These are phyloP conservation scores for Asteroscopus sphinx DNA, from an alignment of 2,888 invertebrate species.

Conservation along the genomic window DNA sequence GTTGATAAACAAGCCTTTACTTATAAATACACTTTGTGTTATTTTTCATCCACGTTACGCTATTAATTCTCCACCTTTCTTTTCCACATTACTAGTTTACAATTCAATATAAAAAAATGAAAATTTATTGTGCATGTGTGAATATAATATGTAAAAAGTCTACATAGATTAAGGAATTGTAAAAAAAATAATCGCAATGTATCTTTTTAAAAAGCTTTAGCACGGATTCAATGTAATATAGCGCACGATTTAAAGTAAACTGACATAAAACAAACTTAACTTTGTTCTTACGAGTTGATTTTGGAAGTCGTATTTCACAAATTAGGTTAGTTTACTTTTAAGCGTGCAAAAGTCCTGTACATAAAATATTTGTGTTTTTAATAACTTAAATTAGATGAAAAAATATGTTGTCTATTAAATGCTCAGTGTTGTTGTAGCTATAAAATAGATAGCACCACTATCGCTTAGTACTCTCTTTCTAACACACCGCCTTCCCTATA, in stretches of 20 bases:
- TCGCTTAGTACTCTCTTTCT: slow-evolving; percentile 18
- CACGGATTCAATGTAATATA: neutral
- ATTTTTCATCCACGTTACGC: slow-evolving; percentile 35
- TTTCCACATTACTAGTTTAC: slow-evolving; percentile 5
- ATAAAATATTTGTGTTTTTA: too few species aligned
- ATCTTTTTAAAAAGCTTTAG: slow-evolving; percentile 9
- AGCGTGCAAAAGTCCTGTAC: too few species aligned
- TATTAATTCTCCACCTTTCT: slow-evolving; percentile 26
- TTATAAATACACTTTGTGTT: slow-evolving; percentile 25
- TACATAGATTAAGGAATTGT: slow-evolving; percentile 7
- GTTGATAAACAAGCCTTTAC: slow-evolving; percentile 18
- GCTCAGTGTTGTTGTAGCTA: slow-evolving; percentile 18
- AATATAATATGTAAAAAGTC: neutral
- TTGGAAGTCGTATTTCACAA: too few species aligned
- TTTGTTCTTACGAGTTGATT: too few species aligned
- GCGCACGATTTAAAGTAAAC: too few species aligned
- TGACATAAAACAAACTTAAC: too few species aligned
- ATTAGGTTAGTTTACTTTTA: too few species aligned
- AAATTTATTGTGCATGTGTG: slow-evolving; percentile 18
- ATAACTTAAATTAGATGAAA: neutral
- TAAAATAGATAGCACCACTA: slow-evolving; percentile 20
- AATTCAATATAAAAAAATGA: neutral
- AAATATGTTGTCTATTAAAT: slow-evolving; percentile 4
- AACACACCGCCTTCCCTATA: slow-evolving; percentile 2
- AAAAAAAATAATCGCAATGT: slow-evolving; percentile 1